A percentile compares a stretch with the other conserved stretches of the same genome.
Conservation (phyloP, 2,113 vertebrate genomes). For the Damaliscus lunatus region DNA sequence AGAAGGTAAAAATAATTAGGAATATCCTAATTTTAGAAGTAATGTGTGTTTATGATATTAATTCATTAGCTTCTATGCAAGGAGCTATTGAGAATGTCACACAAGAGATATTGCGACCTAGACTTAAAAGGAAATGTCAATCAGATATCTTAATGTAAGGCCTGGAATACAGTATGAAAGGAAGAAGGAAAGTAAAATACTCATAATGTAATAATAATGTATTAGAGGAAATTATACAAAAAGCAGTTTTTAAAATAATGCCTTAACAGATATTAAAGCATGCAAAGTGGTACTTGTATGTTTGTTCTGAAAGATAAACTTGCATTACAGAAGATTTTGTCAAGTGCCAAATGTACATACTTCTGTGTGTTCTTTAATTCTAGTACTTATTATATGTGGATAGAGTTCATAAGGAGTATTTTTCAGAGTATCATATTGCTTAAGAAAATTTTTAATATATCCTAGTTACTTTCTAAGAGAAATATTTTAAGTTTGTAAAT, state of each 20-base stretch:
- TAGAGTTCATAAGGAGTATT: background rate
- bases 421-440: background rate
- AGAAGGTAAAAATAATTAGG: background rate
- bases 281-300: background rate
- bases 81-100: background rate
- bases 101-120: background rate
- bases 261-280: background rate
- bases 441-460: background rate
- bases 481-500: background rate
- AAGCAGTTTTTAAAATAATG: background rate
- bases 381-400: background rate
- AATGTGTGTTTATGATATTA: background rate
- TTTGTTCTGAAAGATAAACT: background rate
- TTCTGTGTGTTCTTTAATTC: background rate
- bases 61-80: background rate
- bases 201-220: background rate
- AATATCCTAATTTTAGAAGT: background rate
- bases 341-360: background rate
- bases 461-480: background rate
- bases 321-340: background rate
- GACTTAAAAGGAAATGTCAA: background rate
- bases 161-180: background rate
- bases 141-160: background rate
- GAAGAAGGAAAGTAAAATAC: background rate
- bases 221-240: background rate